Conservation (phyloP, 2,888 invertebrate genomes). For the Imbricaverruca yamaguchii region DNA sequence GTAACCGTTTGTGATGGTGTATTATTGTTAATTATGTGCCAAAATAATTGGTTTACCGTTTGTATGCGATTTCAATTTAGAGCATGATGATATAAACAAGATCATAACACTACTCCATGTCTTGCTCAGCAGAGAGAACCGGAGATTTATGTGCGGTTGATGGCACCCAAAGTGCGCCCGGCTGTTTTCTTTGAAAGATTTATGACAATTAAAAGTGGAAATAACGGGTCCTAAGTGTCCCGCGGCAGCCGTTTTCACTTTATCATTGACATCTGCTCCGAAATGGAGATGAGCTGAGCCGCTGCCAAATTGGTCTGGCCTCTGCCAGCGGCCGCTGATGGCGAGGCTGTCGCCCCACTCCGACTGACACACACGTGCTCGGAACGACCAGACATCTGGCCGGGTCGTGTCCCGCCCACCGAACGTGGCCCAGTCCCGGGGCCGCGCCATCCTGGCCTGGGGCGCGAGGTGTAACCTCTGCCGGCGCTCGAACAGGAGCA, state of each 20-base stretch:
- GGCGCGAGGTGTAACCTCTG: too few relatives aligned
- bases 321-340: background rate
- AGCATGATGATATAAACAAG: slow-evolving; percentile 18
- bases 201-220: slow-evolving; percentile 12
- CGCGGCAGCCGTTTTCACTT: background rate
- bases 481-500: too few relatives aligned
- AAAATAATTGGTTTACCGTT: slow-evolving; percentile 21
- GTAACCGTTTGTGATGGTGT: slow-evolving; percentile 20
- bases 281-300: background rate
- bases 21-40: slow-evolving; percentile 21
- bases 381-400: too few relatives aligned
- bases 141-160: background rate
- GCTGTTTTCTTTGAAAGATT: slow-evolving; percentile 6
- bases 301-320: background rate
- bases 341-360: background rate
- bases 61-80: slow-evolving; percentile 17
- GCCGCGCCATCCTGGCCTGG: too few relatives aligned
- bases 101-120: background rate
- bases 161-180: background rate
- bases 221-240: slow-evolving; percentile 8
- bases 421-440: too few relatives aligned
- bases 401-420: too few relatives aligned
- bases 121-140: background rate
- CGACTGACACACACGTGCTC: background rate
- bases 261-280: background rate